A percentile compares a stretch with the other conserved stretches of the same genome.
Evolutionary conservation across 2,113 vertebrate genomes (phyloP).

Genomic region (Murina feae): DNA sequence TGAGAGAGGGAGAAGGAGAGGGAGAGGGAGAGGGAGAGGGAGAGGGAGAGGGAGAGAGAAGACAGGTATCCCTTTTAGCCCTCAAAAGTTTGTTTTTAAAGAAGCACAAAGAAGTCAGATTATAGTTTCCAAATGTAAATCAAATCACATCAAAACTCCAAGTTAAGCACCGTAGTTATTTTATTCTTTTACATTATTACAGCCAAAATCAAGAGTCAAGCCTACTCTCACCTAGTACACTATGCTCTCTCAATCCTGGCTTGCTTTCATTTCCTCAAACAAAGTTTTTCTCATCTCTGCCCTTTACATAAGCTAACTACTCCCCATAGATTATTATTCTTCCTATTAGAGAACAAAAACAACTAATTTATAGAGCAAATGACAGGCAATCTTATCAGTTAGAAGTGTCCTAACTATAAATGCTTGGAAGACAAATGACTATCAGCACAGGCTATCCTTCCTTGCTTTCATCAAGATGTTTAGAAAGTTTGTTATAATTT

Average conservation of each 20-base stretch:
- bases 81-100: background rate
- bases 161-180: background rate
- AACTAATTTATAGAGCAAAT: background rate
- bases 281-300: background rate
- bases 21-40: background rate
- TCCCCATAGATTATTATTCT: background rate
- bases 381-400: background rate
- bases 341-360: background rate
- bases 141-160: background rate
- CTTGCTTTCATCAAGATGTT: background rate
- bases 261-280: background rate
- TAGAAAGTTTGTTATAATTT: background rate
- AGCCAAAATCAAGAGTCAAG: accelerated
- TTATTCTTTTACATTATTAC: background rate
- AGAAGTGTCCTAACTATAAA: background rate
- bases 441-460: background rate
- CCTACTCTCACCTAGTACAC: background rate
- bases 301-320: background rate
- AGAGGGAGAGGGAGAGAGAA: background rate
- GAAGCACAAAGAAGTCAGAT: background rate
- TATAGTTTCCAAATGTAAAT: background rate
- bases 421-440: background rate
- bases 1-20: background rate
- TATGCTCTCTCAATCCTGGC: background rate
- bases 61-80: background rate